Base-by-base conservation (phyloP, 2,888 invertebrate species). In the Caenorhabditis zanzibari region DNA sequence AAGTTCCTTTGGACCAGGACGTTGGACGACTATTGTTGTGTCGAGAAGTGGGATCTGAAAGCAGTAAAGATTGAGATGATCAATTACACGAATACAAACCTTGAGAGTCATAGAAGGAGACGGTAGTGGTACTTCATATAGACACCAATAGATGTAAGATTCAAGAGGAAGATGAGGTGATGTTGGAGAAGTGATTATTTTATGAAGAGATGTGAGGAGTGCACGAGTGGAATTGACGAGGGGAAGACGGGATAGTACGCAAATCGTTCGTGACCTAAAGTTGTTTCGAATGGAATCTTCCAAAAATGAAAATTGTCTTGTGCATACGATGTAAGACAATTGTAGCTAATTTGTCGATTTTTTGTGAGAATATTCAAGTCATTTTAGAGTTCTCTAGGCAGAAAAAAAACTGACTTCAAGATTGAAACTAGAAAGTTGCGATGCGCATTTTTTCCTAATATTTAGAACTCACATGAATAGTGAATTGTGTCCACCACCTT, bases 71-170 rank as follows among this genome's bases (percentile, higher is more conserved):
- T 24, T 52, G 12, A 9, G 12, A 54, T 3, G 24, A 54, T 2
- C 12, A 14, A 10, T 22, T 3, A 54, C 14, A 19, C 0, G 5
- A 10, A 56, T 19, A 24, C 26, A 38, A 24, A 93, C 94, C 90
- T 93, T 94, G 91, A 97, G 94, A 84, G 96, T 96, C 92, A 96
- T 95, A 16, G 97, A 97, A 1, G 96, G 95, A 74, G 95, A 94
- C 54, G 98, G 98, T 89, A 97, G 94, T 91, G 95, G 96, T 77
- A 98, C 89, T 94, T 98, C 97, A 93, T 97, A 96, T 68, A 98
- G 94, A 87, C 98, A 94, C 94, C 97, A 97, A 93, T 96, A 97
- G 12, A 98, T 96, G 93, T 96, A 97, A 82, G 96, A 96, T 94
- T 98, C 98, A 76, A 97, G 94, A 89, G 96, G 93, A 61, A 94